Base-by-base conservation (phyloP, 2,113 vertebrate species). In the Gallinago jamesoni region DNA sequence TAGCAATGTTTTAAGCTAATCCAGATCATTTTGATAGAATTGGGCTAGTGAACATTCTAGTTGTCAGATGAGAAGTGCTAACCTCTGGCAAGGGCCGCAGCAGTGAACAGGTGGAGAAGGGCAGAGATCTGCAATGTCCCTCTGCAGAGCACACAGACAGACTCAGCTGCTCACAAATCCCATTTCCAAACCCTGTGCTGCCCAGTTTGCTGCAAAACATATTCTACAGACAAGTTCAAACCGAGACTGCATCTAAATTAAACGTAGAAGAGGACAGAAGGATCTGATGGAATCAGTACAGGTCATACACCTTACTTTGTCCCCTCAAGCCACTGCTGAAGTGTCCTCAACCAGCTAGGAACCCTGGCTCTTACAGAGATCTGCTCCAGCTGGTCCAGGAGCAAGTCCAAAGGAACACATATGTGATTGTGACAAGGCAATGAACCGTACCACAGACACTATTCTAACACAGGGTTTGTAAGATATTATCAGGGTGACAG, bases 1-100 rank as follows among this genome's bases (percentile, higher is more conserved):
- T 97, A 95, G 91, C 76, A 84, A 70, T 86, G 76, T 92, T 94
- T 93, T 92, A 94, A 88, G 59, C n/a, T 93, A 86, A 94, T 93
- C 72, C 93, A 95, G 86, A 94, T 96, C 63, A 16, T 69, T 92
- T 79, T 93, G 95, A 94, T 94, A 70, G 93, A 95, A 96, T 27
- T 93, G 83, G 95, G 91, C 86, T 96, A 92, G 63, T 55, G 72
- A 92, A 63, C 55, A 56, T 81, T 59, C 10, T 9, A 77, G 59
- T 52, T 92, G 94, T 70, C 83, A 59, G 39, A 62, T 64, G 67
- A 67, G 62, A 45, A 37, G 72, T 27, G 76, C 83, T 53, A 82
- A 50, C 69, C 74, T 62, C 63, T 88, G 86, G 75, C 59, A 67
- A 90, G 59, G 39, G 41, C 10, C 37, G 14, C 9, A 43, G 83